Evolutionary conservation across 1,140 invertebrate species (phyloP), one percentile per base, ranked within the genome.

Genomic region (Nasonia vitripennis): DNA sequence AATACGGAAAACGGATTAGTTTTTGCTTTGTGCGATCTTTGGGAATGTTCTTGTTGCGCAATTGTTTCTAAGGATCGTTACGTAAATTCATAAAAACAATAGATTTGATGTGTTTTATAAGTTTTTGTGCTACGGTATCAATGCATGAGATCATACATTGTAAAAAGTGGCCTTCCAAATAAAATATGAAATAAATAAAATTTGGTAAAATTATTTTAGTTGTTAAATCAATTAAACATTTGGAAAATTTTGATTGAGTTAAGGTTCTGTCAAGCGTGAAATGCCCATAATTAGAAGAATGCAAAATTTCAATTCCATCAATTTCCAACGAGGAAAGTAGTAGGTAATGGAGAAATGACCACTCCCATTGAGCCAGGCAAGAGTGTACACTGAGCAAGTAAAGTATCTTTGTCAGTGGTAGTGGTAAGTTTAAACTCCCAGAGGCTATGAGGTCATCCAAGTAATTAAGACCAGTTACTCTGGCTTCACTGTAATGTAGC

Each of bases 401-500:
- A 89, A 81, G 87, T 89, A 84, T 88, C 85, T 90, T 88, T 89
- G 89, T 90, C 87, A 87, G 89, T 89, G 87, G 31, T 81, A 70
- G 87, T 90, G 82, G 90, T 91, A 90, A 91, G 88, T 90, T 91
- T 90, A 92, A 90, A 91, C 89, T 90, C 90, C 89, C 87, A 89
- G 89, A 91, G 89, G 88, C 87, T 91, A 93, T 92, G 92, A 93
- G 91, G 91, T 93, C 93, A 93, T 93, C 89, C 87, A 88, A 90
- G 90, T 93, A 92, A 93, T 93, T 93, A 93, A 93, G 92, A 91
- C 88, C 90, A 91, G 91, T 92, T 93, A 90, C 89, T 89, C 88
- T 87, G 88, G 88, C 89, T 91, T 91, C 89, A 89, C 82, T 89
- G 86, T 88, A 89, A 83, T 86, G 82, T 87, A 89, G 87, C 86